Percentiles rank a stretch among this genome's conserved stretches.
Conservation (phyloP, 2,113 vertebrate species). For the Chloropsis hardwickii region DNA sequence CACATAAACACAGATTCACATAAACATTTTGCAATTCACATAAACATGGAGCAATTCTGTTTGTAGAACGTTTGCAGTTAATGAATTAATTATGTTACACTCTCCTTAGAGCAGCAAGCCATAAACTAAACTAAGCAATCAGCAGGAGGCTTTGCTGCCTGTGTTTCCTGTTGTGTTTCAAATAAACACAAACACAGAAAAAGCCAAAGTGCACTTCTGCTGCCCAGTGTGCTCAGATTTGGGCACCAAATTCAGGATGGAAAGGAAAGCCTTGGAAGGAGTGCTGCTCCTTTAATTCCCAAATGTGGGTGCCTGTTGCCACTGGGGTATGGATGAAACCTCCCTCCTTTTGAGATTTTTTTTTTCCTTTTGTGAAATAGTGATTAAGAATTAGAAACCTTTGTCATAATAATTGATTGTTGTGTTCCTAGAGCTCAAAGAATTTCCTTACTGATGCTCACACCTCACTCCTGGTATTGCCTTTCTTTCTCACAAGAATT, state of each 20-base stretch:
- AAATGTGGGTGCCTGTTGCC: not conserved
- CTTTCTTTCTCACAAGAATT: not conserved
- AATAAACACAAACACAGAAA: not conserved
- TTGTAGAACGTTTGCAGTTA: not conserved
- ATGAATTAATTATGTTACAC: slow-evolving; percentile 10
- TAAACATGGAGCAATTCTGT: not conserved
- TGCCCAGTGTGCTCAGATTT: not conserved
- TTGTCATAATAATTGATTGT: not conserved
- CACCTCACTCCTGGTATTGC: not conserved
- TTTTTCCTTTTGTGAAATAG: not conserved
- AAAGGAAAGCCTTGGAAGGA: not conserved
- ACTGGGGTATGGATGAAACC: not conserved
- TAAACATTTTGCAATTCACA: not conserved
- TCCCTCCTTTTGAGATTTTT: too few relatives aligned
- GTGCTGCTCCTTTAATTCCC: not conserved
- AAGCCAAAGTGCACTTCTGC: not conserved
- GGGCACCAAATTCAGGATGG: not conserved
- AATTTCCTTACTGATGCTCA: not conserved
- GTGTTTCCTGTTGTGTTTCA: not conserved
- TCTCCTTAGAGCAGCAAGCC: not conserved
- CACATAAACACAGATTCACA: not conserved
- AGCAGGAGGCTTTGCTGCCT: not conserved
- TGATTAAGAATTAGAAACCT: not conserved
- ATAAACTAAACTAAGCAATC: not conserved
- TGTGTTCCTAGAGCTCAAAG: not conserved